phyloP scores from a whole-genome alignment of 2,797 vertebrate species.

The Loriculus beryllinus region DNA sequence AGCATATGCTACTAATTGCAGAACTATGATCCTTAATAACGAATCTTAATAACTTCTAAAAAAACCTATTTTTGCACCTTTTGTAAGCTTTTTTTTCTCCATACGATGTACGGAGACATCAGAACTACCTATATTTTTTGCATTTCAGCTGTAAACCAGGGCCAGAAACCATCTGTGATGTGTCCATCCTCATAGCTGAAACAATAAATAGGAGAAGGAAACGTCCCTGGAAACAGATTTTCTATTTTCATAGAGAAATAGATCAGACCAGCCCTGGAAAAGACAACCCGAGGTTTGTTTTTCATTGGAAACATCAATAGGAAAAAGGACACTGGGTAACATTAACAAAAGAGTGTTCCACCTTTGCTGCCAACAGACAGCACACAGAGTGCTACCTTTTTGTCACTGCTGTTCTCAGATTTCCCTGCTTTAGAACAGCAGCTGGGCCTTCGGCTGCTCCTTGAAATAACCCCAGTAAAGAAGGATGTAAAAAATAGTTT shows the following conservation, averaged over 20 bases:
- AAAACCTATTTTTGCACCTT: neutral
- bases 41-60: neutral
- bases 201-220: neutral
- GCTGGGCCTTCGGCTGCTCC: neutral
- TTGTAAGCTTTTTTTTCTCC: neutral
- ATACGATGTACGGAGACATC: neutral
- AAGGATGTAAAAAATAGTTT: neutral
- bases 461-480: neutral
- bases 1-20: neutral
- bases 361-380: constrained; percentile 2
- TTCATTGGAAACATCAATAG: neutral
- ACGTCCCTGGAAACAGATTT: neutral
- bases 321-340: neutral
- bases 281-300: neutral
- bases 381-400: neutral
- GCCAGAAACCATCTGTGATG: neutral
- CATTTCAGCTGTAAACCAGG: neutral
- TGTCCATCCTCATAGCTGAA: neutral
- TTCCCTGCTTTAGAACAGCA: neutral
- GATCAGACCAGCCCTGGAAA: neutral
- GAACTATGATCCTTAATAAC: neutral
- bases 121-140: neutral
- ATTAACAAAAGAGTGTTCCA: neutral
- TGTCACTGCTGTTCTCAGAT: neutral
- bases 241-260: neutral